Conservation (phyloP, 2,113 vertebrate species). For the Cebidichthys violaceus region DNA sequence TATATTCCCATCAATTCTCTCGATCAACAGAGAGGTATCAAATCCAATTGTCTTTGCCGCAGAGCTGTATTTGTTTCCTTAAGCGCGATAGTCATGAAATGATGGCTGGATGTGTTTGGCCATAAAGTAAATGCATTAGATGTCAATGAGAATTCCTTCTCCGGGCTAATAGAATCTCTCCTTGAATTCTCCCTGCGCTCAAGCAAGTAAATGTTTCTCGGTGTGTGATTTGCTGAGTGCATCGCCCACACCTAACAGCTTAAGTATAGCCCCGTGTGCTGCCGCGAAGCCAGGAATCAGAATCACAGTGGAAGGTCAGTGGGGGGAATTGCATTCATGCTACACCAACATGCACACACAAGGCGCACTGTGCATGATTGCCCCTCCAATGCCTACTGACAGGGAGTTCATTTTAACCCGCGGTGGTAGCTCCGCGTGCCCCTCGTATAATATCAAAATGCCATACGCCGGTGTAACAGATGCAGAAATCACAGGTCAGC, state of each 20-base stretch:
- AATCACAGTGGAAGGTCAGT: constrained; percentile 62
- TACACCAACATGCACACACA: constrained; percentile 61
- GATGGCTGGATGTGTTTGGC: constrained; percentile 4
- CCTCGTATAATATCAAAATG: constrained; percentile 56
- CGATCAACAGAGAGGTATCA: constrained; percentile 46
- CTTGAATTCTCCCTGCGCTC: constrained; percentile 36
- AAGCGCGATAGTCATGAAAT: constrained; percentile 12
- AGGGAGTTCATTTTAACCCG: constrained; percentile 65
- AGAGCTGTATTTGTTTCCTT: neutral
- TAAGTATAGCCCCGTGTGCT: constrained; percentile 58
- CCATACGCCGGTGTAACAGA: constrained; percentile 60
- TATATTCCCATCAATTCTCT: constrained; percentile 44
- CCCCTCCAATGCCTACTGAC: constrained; percentile 55
- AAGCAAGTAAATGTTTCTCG: constrained; percentile 39
- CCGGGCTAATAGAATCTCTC: constrained; percentile 37
- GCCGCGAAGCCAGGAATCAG: constrained; percentile 42
- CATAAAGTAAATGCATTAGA: constrained; percentile 25
- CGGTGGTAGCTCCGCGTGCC: constrained; percentile 22
- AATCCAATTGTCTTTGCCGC: constrained; percentile 36
- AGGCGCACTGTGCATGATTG: constrained; percentile 62
- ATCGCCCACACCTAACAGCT: constrained; percentile 62
- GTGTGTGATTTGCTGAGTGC: constrained; percentile 50
- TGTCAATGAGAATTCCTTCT: constrained; percentile 42
- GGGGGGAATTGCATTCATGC: constrained; percentile 72
- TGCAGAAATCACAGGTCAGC: constrained; percentile 71